Conservation (phyloP, 2,113 vertebrate species). For the Aramus guarauna region DNA sequence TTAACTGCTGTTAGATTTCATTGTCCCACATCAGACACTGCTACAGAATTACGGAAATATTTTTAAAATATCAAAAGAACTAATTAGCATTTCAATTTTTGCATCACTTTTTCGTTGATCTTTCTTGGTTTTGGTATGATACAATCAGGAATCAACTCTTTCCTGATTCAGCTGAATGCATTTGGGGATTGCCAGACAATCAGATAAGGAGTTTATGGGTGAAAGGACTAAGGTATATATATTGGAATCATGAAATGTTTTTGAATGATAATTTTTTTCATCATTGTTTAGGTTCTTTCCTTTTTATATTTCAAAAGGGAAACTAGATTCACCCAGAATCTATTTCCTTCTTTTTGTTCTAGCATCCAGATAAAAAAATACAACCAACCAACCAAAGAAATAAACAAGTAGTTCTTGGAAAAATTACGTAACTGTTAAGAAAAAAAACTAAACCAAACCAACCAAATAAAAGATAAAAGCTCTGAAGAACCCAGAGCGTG, state of each 20-base stretch:
- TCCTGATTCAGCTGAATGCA: not conserved
- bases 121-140: not conserved
- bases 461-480: not conserved
- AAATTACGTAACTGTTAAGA: not conserved
- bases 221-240: not conserved
- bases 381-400: not conserved
- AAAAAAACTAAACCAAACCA: not conserved
- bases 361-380: not conserved
- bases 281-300: accelerated
- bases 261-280: not conserved
- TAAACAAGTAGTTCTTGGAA: not conserved
- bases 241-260: not conserved
- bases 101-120: not conserved
- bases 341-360: not conserved
- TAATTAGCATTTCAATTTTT: not conserved
- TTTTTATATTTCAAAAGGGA: not conserved
- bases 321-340: not conserved
- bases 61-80: not conserved
- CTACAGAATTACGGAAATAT: not conserved
- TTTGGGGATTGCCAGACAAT: not conserved
- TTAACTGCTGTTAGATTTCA: not conserved
- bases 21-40: not conserved
- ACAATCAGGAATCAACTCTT: not conserved
- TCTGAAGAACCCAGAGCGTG: not conserved
- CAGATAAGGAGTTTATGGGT: not conserved